Evolutionary conservation across 2,888 invertebrate genomes (phyloP), one percentile per base, ranked within the genome.

Genomic region (Drosophila paucipuncta): DNA sequence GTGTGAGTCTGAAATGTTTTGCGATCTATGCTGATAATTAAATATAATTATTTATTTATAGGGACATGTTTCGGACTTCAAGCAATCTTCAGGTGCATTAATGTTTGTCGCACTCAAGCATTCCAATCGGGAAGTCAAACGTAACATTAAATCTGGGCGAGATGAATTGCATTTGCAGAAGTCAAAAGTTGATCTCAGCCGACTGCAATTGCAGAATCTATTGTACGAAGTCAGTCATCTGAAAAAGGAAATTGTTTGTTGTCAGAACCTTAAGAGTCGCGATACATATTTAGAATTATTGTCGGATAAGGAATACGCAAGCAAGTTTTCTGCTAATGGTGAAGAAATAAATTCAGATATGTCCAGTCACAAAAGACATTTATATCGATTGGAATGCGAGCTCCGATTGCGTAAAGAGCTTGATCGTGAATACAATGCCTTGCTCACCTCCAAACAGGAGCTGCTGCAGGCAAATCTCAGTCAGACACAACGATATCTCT

Each of bases 221-320:
- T 94, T 98, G 7, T 99, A 99, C 92, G 99, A 99, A 94, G 96
- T 97, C 11, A 97, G 97, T 91, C 98, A 99, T 94, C 94, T 99
- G 28, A 97, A 98, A 83, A 97, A 98, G 85, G 99, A 99, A 95
- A 98, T 98, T n/a, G 96, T 97, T 28, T 98, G 98, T 91, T 99
- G 99, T 91, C 95, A 98, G 71, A 97, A 98, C 91, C 99, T 98
- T 92, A 98, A 98, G 92, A 98, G 98, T 13, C 97, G 97, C 92
- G 98, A 99, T 95, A 98, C 98, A 94, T 96, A 97, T 91, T 98
- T 99, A 87, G 97, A 98, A 90, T 94, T 99, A 59, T 96, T 99
- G 2, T 94, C 97, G 0, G 94, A 97, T 60, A 96, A 97, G 68
- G 97, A 98, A 89, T 99, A 99, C 93, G 97, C 96, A 90, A 94